phyloP scores from a whole-genome alignment of 2,888 invertebrate species.

The Lepetodrilus schrolli region DNA sequence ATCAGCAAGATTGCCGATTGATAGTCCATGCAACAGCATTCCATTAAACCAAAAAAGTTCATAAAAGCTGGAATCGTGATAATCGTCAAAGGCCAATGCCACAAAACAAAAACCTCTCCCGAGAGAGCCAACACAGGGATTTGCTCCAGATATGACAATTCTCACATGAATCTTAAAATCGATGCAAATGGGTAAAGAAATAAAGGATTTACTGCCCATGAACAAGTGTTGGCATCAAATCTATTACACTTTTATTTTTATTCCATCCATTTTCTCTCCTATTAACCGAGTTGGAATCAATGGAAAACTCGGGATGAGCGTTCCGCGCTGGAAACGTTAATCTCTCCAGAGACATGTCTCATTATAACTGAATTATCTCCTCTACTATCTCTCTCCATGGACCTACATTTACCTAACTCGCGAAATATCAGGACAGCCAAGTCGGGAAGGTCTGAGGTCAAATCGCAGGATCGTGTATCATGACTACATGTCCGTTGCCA shows the following conservation, averaged over 20 bases:
- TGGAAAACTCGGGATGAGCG: not conserved
- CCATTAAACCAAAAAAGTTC: not conserved
- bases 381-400: not conserved
- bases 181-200: slow-evolving; percentile 2
- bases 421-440: not conserved
- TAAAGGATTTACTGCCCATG: slow-evolving; percentile 10
- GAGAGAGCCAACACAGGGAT: not conserved
- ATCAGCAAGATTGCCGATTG: not conserved
- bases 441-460: not conserved
- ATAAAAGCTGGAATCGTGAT: not conserved
- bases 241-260: slow-evolving; percentile 25
- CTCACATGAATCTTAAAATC: slow-evolving; percentile 9
- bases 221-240: slow-evolving; percentile 7
- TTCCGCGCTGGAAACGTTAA: not conserved
- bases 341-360: slow-evolving; percentile 11
- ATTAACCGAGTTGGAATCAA: slow-evolving; percentile 19
- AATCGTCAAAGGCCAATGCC: not conserved
- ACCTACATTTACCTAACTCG: slow-evolving; percentile 13
- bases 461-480: not conserved
- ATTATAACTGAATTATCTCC: slow-evolving; percentile 19
- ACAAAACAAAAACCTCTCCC: slow-evolving; percentile 4
- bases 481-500: not conserved
- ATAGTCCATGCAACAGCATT: not conserved
- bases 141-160: not conserved
- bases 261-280: slow-evolving; percentile 23